Conservation (phyloP, 2,888 invertebrate species). For the Oscheius sp. region DNA sequence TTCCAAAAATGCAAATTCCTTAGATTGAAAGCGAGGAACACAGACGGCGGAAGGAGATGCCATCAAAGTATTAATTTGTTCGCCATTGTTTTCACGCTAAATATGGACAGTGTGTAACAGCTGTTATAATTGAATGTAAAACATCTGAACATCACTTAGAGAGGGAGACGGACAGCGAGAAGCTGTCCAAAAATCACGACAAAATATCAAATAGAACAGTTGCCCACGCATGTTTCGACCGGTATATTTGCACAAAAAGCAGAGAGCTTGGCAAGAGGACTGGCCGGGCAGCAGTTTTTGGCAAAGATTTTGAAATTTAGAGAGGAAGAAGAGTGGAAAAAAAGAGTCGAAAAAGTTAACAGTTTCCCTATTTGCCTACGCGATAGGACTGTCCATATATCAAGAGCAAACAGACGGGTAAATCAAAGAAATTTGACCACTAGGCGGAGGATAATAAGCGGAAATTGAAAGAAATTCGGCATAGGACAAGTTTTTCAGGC, state of each 20-base stretch:
- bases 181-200: background rate
- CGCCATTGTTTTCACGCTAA: background rate
- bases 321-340: no score
- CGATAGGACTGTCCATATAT: conserved; percentile 21
- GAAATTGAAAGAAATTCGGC: no score
- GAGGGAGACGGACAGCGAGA: background rate
- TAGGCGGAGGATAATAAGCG: no score
- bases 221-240: no score
- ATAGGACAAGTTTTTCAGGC: no score
- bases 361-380: conserved; percentile 6
- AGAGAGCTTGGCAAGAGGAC: no score
- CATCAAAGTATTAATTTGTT: background rate
- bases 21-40: background rate
- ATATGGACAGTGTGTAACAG: conserved; percentile 14
- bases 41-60: background rate
- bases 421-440: background rate
- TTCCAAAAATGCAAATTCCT: conserved; percentile 10
- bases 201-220: no score
- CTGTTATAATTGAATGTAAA: conserved; percentile 1
- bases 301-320: no score
- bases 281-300: no score
- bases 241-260: no score
- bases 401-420: conserved; percentile 1
- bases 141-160: background rate
- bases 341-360: conserved; percentile 7